Percentiles rank a stretch among this genome's conserved stretches.
phyloP scores from a whole-genome alignment of 2,888 invertebrate species.

The Frankliniella intonsa region DNA sequence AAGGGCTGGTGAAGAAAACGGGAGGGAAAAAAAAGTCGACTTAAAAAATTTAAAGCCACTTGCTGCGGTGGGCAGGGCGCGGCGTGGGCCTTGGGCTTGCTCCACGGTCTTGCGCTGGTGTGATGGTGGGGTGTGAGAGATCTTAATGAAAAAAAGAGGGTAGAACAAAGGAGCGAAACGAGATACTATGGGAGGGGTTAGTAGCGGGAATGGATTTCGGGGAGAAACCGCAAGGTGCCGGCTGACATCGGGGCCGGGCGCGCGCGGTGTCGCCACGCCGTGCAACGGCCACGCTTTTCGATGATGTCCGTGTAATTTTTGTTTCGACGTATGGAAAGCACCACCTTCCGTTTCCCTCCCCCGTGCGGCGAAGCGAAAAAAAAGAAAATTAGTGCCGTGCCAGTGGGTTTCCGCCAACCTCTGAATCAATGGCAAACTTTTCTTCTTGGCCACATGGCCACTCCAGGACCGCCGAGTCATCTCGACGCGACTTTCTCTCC shows the following conservation, averaged over 20 bases:
- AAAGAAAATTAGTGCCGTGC: no score
- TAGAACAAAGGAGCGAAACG: not conserved
- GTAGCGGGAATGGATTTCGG: not conserved
- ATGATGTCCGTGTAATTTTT: no score
- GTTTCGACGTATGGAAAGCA: no score
- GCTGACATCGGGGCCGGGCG: not conserved
- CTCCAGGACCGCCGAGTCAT: not conserved
- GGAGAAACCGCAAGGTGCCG: not conserved
- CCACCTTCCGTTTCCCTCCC: no score
- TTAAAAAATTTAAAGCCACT: conserved; percentile 21
- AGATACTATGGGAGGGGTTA: not conserved
- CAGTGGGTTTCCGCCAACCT: no score
- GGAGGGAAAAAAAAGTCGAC: not conserved
- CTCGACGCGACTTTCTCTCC: not conserved
- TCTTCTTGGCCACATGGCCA: no score
- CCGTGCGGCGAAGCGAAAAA: no score
- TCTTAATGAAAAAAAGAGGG: not conserved
- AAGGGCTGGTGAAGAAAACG: not conserved
- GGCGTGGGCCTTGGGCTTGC: not conserved
- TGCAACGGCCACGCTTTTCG: not conserved
- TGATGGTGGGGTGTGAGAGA: not conserved
- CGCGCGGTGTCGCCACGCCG: not conserved
- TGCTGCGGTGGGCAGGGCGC: not conserved
- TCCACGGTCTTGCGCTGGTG: not conserved
- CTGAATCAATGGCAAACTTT: no score